Percentiles rank a stretch among this genome's conserved stretches.
Conservation (phyloP, 53 echinoderm and acorn worm genomes). For the Stichopus horrens region DNA sequence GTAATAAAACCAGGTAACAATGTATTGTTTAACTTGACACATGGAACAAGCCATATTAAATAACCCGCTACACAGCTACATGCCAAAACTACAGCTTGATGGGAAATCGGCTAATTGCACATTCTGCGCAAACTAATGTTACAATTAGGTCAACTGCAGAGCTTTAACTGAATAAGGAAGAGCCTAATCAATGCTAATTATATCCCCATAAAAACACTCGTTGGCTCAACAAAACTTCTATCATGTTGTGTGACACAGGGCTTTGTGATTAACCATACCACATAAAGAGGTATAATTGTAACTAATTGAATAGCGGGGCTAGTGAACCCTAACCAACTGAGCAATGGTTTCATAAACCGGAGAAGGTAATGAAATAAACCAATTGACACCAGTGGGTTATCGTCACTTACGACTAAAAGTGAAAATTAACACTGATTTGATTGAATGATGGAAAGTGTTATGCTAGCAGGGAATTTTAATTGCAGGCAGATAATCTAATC, state of each 20-base stretch:
- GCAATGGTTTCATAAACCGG: neutral
- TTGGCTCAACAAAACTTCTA: neutral
- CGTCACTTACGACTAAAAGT: neutral
- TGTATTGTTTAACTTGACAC: too few species aligned
- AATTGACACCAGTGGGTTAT: neutral
- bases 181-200: neutral
- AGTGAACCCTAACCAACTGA: neutral
- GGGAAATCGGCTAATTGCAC: slow-evolving; percentile 14
- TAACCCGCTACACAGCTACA: too few species aligned
- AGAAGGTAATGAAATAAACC: neutral
- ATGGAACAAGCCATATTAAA: too few species aligned
- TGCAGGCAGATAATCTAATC: neutral
- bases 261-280: neutral
- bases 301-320: neutral
- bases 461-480: neutral
- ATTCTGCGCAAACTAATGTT: slow-evolving; percentile 1
- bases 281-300: neutral
- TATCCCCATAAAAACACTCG: neutral
- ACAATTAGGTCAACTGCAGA: slow-evolving; percentile 21
- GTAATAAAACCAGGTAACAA: too few species aligned
- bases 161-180: slow-evolving; percentile 12
- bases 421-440: neutral
- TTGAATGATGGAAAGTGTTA: neutral
- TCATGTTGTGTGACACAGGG: neutral
- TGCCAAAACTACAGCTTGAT: neutral